A percentile compares a stretch with the other conserved stretches of the same genome.
Conservation (phyloP, 1,140 invertebrate genomes). For the Saxidomus purpurata region DNA sequence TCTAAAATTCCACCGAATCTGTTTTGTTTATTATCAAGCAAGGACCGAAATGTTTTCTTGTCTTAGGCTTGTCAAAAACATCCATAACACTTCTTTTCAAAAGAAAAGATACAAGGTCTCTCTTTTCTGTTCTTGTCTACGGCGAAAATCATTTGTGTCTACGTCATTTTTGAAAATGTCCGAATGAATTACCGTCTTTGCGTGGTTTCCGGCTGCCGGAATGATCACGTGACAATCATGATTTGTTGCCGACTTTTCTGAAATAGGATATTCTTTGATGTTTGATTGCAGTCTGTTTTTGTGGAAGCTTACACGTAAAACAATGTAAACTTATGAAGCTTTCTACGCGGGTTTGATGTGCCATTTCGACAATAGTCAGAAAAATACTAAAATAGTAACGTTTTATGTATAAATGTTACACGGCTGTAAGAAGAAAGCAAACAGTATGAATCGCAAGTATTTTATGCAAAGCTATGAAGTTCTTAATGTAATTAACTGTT, state of each 20-base stretch:
- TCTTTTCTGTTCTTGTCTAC: neutral
- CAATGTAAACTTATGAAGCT: neutral
- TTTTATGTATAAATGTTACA: too few species aligned
- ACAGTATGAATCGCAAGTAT: too few species aligned
- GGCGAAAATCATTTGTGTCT: slow-evolving; percentile 27
- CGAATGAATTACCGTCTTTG: neutral
- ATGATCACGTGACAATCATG: neutral
- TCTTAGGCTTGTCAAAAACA: slow-evolving; percentile 39
- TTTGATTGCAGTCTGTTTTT: neutral
- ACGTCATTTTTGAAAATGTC: slow-evolving; percentile 4
- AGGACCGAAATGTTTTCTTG: slow-evolving; percentile 29
- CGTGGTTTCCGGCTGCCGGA: neutral
- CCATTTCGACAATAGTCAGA: too few species aligned
- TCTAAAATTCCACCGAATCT: slow-evolving; percentile 57
- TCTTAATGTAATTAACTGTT: too few species aligned
- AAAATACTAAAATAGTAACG: too few species aligned
- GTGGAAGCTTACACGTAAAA: neutral
- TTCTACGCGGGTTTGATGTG: too few species aligned
- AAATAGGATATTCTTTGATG: neutral
- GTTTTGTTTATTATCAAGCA: slow-evolving; percentile 59
- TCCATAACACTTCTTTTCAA: slow-evolving; percentile 41
- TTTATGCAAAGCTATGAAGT: too few species aligned
- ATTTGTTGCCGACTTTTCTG: neutral
- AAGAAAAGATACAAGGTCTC: neutral
- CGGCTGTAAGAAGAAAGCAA: too few species aligned